These are phyloP conservation scores for Patagioenas fasciata DNA, from an alignment of 2,113 vertebrate genomes.

Conservation along the genomic window DNA sequence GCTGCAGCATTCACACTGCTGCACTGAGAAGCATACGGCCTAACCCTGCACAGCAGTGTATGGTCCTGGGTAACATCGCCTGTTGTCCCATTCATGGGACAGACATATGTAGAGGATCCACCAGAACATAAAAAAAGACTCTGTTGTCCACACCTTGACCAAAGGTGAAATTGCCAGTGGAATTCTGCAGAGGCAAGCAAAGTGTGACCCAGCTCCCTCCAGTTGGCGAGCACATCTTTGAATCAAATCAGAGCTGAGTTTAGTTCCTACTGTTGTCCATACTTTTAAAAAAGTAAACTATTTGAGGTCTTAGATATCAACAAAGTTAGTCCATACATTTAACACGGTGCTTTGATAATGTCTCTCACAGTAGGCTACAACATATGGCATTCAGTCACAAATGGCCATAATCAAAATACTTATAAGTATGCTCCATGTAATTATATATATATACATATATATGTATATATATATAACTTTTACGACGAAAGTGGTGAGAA, in stretches of 20 bases:
- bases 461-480: background rate
- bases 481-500: background rate
- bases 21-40: background rate
- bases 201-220: background rate
- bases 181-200: background rate
- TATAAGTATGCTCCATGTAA: background rate
- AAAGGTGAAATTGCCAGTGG: background rate
- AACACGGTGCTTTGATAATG: background rate
- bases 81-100: background rate
- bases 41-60: background rate
- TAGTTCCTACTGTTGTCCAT: background rate
- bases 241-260: background rate
- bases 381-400: background rate
- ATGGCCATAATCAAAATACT: background rate
- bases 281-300: background rate
- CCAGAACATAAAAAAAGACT: background rate
- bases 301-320: background rate
- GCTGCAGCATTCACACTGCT: background rate
- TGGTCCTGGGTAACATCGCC: accelerated
- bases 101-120: background rate
- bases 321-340: background rate
- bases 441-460: too few species aligned
- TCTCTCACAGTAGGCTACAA: background rate
- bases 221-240: background rate
- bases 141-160: background rate